Percentiles rank a stretch among this genome's conserved stretches.
These are phyloP conservation scores for Panzeria rudis DNA, from an alignment of 2,888 invertebrate species.

Conservation along the genomic window DNA sequence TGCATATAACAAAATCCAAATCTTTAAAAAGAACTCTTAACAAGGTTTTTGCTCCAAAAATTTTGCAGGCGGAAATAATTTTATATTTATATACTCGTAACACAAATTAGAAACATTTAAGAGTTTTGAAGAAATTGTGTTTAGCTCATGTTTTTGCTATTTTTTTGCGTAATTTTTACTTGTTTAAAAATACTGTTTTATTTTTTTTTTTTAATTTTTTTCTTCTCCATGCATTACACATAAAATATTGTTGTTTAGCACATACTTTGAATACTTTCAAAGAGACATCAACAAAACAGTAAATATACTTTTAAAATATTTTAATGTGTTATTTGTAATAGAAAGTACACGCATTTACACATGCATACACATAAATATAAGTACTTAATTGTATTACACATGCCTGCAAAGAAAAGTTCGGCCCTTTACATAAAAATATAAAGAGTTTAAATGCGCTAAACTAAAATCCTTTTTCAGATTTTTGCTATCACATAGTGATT, in stretches of 20 bases:
- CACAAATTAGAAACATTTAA: background rate
- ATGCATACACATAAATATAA: background rate
- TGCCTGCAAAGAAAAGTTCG: no score
- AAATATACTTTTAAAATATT: background rate
- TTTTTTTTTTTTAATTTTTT: background rate
- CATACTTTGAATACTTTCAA: conserved; percentile 44
- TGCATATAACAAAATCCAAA: no score
- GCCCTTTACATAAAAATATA: no score
- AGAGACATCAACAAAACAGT: background rate
- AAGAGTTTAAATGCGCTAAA: no score
- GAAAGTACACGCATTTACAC: conserved; percentile 2
- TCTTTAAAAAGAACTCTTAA: no score
- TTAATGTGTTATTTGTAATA: background rate
- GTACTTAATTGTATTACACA: background rate
- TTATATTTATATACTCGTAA: background rate
- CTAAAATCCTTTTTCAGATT: no score
- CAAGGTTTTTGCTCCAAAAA: no score
- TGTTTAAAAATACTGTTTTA: background rate
- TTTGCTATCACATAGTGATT: no score
- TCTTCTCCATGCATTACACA: background rate
- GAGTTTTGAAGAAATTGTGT: conserved; percentile 28
- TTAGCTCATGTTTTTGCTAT: background rate
- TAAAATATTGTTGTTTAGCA: conserved; percentile 57
- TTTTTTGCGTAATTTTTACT: background rate
- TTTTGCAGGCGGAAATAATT: no score